A percentile compares a stretch with the other conserved stretches of the same genome.
These are phyloP conservation scores for Prunella himalayana DNA, from an alignment of 2,113 vertebrate species.

Conservation along the genomic window DNA sequence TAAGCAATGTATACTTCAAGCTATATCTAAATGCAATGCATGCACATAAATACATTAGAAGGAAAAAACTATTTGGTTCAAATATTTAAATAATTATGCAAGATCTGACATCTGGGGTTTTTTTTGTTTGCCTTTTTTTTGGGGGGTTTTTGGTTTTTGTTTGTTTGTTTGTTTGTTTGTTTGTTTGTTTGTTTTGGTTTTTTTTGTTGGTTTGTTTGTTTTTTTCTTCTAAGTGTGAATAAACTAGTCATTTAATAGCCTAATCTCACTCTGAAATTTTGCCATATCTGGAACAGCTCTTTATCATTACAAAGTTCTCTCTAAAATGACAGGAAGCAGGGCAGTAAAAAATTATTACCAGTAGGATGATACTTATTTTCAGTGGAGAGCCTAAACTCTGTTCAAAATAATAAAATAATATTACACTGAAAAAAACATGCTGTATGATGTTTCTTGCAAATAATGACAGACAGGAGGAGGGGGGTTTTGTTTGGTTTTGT, in stretches of 20 bases:
- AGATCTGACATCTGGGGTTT: not conserved
- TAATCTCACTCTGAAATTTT: not conserved
- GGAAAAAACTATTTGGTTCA: not conserved
- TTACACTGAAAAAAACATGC: not conserved
- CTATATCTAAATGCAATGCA: not conserved
- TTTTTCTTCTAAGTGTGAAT: not conserved
- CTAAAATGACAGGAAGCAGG: not conserved
- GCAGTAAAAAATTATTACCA: not conserved
- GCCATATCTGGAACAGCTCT: not conserved
- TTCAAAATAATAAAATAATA: not conserved
- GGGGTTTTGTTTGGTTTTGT: accelerated
- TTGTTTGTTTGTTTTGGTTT: no score
- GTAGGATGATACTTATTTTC: not conserved
- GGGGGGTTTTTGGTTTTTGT: no score
- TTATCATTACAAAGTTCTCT: not conserved
- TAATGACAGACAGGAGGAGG: not conserved
- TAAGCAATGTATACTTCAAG: not conserved
- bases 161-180: no score
- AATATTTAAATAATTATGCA: not conserved
- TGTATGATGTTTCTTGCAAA: not conserved
- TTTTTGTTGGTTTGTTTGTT: no score
- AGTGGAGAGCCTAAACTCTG: not conserved
- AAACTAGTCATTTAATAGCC: not conserved
- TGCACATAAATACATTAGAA: not conserved
- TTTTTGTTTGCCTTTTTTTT: no score